Percentiles rank a stretch among this genome's conserved stretches.
phyloP scores from a whole-genome alignment of 2,113 vertebrate species.

The Leptocoma aspasia region DNA sequence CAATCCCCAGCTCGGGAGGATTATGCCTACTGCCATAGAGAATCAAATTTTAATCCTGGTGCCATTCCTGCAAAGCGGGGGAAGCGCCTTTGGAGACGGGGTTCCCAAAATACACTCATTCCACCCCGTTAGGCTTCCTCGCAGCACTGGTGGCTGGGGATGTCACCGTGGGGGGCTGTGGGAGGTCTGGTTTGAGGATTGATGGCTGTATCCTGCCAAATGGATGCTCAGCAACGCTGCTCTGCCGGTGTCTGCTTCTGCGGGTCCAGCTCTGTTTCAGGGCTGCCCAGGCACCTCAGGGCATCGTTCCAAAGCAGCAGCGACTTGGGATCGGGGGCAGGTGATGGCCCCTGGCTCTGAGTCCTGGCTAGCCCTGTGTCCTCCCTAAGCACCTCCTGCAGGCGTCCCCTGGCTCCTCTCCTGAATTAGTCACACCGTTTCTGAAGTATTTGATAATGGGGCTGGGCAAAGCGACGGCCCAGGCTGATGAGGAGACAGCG shows the following conservation, averaged over 20 bases:
- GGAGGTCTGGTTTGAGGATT: not conserved
- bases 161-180: not conserved
- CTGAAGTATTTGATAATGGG: not conserved
- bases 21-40: constrained; percentile 34
- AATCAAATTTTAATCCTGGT: constrained; percentile 26
- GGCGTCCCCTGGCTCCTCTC: not conserved
- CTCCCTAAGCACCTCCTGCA: not conserved
- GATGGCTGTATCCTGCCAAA: not conserved
- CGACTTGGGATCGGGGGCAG: not conserved
- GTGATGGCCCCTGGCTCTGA: not conserved
- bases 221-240: not conserved
- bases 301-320: not conserved
- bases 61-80: not conserved
- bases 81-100: not conserved
- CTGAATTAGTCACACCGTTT: not conserved
- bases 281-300: not conserved
- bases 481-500: accelerated
- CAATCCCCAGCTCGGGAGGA: constrained; percentile 22
- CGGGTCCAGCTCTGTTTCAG: not conserved
- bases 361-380: not conserved
- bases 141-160: accelerated
- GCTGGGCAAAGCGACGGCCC: not conserved
- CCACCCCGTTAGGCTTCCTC: accelerated
- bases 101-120: not conserved
- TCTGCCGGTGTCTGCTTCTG: not conserved